A percentile compares a stretch with the other conserved stretches of the same genome.
These are phyloP conservation scores for Bubalus kerabau DNA, from an alignment of 2,113 vertebrate species.

Conservation along the genomic window DNA sequence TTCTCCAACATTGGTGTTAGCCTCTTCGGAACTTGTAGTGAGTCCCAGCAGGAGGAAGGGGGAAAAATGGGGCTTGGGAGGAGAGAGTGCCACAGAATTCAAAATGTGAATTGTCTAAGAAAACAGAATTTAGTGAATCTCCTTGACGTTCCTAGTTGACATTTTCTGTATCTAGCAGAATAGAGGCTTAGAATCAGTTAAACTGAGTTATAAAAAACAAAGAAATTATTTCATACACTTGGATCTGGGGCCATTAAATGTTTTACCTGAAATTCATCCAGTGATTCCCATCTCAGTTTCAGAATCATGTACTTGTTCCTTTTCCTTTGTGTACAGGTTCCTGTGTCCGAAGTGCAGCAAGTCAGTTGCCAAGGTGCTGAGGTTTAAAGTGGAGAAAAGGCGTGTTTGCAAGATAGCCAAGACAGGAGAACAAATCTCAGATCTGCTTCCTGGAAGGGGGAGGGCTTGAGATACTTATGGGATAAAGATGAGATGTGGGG, in stretches of 20 bases:
- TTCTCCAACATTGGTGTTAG: neutral
- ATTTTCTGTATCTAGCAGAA: neutral
- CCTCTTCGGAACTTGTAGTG: neutral
- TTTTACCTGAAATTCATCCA: neutral
- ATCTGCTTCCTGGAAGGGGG: neutral
- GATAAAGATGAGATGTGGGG: neutral
- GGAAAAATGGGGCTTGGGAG: neutral
- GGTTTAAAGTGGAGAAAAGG: neutral
- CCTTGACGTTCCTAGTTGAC: neutral
- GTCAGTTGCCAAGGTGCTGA: neutral
- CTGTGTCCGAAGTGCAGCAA: neutral
- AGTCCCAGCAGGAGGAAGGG: neutral
- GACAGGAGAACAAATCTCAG: neutral
- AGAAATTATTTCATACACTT: neutral
- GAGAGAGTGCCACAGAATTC: neutral
- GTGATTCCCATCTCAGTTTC: neutral
- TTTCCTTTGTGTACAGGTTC: neutral
- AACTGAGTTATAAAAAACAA: neutral
- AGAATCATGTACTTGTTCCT: neutral
- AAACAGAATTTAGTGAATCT: neutral
- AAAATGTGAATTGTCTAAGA: neutral
- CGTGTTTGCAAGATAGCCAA: neutral
- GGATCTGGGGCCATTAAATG: neutral
- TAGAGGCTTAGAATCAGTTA: neutral
- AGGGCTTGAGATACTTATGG: neutral